These are phyloP conservation scores for Leucophenga montana DNA, from an alignment of 2,888 invertebrate species.

Conservation along the genomic window DNA sequence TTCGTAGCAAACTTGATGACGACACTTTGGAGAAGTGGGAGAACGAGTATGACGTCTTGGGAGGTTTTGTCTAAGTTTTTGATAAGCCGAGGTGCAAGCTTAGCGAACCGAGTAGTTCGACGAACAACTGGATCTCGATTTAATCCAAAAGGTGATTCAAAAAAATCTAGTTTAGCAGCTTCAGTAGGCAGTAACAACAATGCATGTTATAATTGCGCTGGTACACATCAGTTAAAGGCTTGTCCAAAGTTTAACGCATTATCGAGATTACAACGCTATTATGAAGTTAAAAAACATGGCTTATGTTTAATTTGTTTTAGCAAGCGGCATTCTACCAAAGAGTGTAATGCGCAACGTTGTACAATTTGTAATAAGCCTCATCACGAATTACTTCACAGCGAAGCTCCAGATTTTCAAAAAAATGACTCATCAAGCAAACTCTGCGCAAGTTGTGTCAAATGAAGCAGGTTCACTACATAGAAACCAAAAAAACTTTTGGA, in stretches of 20 bases:
- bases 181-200: neutral
- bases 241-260: neutral
- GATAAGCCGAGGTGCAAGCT: neutral
- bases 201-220: neutral
- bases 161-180: neutral
- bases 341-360: no score
- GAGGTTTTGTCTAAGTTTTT: neutral
- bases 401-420: no score
- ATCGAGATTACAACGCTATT: neutral
- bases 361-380: no score
- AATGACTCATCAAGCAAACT: no score
- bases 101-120: neutral
- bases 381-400: no score
- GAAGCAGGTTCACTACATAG: no score
- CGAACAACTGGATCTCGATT: neutral
- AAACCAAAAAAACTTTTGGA: no score
- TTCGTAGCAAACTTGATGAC: neutral
- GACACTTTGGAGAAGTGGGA: neutral
- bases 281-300: neutral
- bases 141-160: neutral
- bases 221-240: neutral
- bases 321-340: no score
- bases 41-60: neutral
- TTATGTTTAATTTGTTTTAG: no score
- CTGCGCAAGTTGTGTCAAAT: no score